phyloP scores from a whole-genome alignment of 2,888 invertebrate species.

The Aleiodes alternator region DNA sequence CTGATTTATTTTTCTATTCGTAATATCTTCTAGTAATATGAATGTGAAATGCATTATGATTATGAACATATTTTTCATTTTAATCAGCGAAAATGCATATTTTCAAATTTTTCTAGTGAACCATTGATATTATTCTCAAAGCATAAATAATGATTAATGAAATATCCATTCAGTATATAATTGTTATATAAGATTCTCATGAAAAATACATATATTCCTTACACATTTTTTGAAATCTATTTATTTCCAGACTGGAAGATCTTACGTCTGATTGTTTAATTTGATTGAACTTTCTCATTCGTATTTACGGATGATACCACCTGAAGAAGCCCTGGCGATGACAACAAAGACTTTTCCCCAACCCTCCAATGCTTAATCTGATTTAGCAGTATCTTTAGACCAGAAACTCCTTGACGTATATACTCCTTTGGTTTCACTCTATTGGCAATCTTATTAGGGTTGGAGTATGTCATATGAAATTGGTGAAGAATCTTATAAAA shows the following conservation, averaged over 20 bases:
- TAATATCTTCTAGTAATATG: too few species aligned
- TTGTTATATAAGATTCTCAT: too few species aligned
- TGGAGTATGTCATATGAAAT: constrained; percentile 17
- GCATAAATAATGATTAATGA: too few species aligned
- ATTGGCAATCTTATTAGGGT: constrained; percentile 69
- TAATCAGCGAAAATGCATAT: too few species aligned
- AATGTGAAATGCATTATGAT: too few species aligned
- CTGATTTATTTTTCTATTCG: too few species aligned
- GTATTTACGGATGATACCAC: constrained; percentile 20
- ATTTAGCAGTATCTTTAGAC: constrained; percentile 44
- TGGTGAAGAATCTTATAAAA: not conserved
- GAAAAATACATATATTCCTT: too few species aligned
- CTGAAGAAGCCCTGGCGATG: constrained; percentile 33
- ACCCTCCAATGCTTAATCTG: constrained; percentile 39
- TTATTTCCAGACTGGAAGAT: not conserved
- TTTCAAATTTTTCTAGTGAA: too few species aligned
- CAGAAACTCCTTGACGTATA: constrained; percentile 63
- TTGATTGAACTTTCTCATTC: constrained; percentile 27
- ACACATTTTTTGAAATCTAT: too few species aligned
- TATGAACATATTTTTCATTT: too few species aligned
- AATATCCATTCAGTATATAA: too few species aligned
- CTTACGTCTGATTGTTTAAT: constrained; percentile 18
- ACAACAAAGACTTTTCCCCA: constrained; percentile 35
- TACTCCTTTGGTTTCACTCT: constrained; percentile 73
- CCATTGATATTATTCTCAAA: too few species aligned